Evolutionary conservation across 2,797 vertebrate genomes (phyloP).

Genomic region (Crotalus adamanteus): DNA sequence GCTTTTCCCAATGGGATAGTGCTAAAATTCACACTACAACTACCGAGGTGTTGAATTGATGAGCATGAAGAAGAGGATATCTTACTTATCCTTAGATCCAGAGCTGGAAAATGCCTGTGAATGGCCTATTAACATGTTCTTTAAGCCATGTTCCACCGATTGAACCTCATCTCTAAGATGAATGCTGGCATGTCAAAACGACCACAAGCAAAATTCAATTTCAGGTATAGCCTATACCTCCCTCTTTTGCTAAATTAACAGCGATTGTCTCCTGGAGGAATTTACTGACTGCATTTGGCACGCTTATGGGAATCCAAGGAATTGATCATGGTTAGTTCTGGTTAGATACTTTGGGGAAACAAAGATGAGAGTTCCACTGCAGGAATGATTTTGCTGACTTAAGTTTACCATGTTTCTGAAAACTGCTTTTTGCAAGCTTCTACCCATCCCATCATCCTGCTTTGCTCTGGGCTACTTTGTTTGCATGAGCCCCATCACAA

Average conservation of each 20-base stretch:
- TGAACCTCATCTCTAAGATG: background rate
- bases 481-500: background rate
- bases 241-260: background rate
- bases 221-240: background rate
- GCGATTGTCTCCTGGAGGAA: background rate
- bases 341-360: background rate
- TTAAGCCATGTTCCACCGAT: background rate
- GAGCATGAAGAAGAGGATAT: rapidly evolving
- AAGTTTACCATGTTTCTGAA: rapidly evolving
- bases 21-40: background rate
- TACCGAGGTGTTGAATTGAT: rapidly evolving
- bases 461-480: background rate
- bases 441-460: background rate
- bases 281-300: background rate
- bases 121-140: background rate
- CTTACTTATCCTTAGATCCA: background rate
- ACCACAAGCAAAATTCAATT: background rate
- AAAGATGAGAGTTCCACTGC: background rate
- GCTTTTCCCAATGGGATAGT: background rate
- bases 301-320: background rate
- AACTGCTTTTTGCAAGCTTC: background rate
- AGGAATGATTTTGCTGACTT: background rate
- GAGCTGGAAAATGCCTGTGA: background rate
- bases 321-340: background rate
- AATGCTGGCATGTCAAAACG: background rate